Percentiles rank a stretch among this genome's conserved stretches.
Evolutionary conservation across 2,113 vertebrate species (phyloP).

Genomic region (Platysteira castanea): DNA sequence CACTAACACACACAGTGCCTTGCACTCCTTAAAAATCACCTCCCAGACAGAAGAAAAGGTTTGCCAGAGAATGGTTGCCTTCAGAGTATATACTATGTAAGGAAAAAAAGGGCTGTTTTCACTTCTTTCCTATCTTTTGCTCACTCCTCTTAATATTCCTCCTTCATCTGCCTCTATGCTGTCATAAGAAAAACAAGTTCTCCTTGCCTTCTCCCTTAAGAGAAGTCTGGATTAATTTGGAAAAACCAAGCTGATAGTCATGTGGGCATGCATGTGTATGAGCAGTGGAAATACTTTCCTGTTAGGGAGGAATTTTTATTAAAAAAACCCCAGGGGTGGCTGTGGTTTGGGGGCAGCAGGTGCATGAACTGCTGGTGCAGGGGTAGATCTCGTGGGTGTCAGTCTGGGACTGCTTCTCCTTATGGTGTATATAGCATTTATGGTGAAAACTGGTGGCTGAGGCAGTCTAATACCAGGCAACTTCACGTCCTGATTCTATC

Average conservation of each 20-base stretch:
- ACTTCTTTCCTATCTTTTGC: neutral
- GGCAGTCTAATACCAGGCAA: neutral
- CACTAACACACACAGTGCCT: neutral
- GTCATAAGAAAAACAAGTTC: neutral
- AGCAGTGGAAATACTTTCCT: neutral
- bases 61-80: neutral
- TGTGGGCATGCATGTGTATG: neutral
- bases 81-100: neutral
- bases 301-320: neutral
- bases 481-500: neutral
- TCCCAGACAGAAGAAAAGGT: neutral
- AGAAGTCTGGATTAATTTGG: neutral
- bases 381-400: neutral
- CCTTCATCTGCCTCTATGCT: neutral
- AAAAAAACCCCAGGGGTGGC: neutral
- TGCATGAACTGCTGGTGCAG: neutral
- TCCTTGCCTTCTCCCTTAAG: neutral
- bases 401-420: neutral
- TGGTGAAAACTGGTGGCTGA: neutral
- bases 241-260: neutral
- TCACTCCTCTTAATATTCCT: neutral
- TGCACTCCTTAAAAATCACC: neutral
- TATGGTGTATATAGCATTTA: neutral
- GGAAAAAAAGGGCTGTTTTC: rapidly evolving
- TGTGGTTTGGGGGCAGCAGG: neutral